Evolutionary conservation across 2,888 invertebrate species (phyloP), one percentile per base, ranked within the genome.

Genomic region (Anarsia innoxiella): DNA sequence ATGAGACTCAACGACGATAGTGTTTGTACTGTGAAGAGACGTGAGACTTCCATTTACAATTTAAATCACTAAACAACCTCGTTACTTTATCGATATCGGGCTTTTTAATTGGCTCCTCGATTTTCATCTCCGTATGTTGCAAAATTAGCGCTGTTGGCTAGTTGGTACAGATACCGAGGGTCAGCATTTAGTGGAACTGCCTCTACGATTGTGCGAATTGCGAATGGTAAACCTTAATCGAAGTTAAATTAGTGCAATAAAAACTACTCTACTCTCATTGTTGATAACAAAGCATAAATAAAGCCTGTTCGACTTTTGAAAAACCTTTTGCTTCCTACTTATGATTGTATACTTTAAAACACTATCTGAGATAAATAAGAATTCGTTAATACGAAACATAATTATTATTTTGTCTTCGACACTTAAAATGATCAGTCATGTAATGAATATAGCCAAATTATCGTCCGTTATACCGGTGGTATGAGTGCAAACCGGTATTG

Each of bases 401-500:
- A 33, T 26, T 55, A 53, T 56, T 58, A 59, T 56, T 57, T 37
- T 46, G 48, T 47, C 48, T 49, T 58, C 53, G 53, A 56, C 46
- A 64, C 56, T 59, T 57, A 53, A 61, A 49, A 53, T 57, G 52
- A n/a, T 53, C 48, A 56, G 57, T 66, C 68, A 67, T 58, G 56
- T 68, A 68, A 68, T 66, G 52, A 59, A 64, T 65, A 61, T 65
- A 61, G 56, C 63, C 63, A 64, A 66, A 69, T 65, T 65, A 62
- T 58, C 63, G 61, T 65, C 57, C 53, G 45, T 55, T 59, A 51
- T 53, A 58, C 63, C 59, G 56, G 47, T 23, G 6, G 47, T 44
- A 57, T 44, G 49, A 42, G 49, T 45, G 46, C 60, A 76, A 76
- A 28, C 78, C 75, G 70, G 78, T 68, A 67, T 68, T 51, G 51